These are phyloP conservation scores for Melanotaenia boesemani DNA, from an alignment of 2,797 vertebrate species.

Conservation along the genomic window DNA sequence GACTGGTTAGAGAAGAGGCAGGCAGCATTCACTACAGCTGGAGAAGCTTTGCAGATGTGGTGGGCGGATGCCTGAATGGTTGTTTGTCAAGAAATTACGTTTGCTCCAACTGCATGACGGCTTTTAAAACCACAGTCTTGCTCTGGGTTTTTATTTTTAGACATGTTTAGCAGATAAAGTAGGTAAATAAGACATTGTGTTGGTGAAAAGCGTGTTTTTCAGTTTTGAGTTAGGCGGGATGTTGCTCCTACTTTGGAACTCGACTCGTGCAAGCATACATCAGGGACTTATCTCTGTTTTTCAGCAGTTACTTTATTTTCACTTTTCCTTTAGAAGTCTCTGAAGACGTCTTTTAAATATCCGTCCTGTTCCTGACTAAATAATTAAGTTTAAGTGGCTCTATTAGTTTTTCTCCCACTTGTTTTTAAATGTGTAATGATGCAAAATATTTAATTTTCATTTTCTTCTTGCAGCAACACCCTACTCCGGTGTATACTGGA, in stretches of 20 bases:
- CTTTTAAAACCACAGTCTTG: slow-evolving; percentile 51
- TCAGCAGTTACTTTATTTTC: not conserved
- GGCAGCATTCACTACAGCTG: slow-evolving; percentile 9
- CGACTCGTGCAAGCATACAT: not conserved
- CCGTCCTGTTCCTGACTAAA: not conserved
- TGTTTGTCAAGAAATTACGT: slow-evolving; percentile 45
- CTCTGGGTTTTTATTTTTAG: slow-evolving; percentile 49
- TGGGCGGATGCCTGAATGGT: slow-evolving; percentile 33
- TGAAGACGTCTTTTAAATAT: slow-evolving; percentile 5
- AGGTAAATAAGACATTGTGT: slow-evolving; percentile 15
- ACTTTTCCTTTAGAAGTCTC: not conserved
- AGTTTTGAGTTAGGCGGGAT: not conserved
- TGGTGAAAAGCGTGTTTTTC: slow-evolving; percentile 5
- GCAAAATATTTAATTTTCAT: not conserved
- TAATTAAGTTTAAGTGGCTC: not conserved
- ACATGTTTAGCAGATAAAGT: slow-evolving; percentile 18
- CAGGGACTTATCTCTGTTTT: not conserved
- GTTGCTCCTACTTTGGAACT: slow-evolving; percentile 4
- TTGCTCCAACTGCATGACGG: slow-evolving; percentile 24
- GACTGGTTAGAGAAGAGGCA: not conserved
- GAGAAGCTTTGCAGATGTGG: slow-evolving; percentile 17
- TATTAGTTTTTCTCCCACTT: not conserved
- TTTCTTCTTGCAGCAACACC: slow-evolving; percentile 54
- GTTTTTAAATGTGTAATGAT: not conserved
- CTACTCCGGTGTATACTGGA: slow-evolving; percentile 63